Base-by-base conservation (phyloP, 2,113 vertebrate genomes). In the Stomatorhinus ivindoensis region DNA sequence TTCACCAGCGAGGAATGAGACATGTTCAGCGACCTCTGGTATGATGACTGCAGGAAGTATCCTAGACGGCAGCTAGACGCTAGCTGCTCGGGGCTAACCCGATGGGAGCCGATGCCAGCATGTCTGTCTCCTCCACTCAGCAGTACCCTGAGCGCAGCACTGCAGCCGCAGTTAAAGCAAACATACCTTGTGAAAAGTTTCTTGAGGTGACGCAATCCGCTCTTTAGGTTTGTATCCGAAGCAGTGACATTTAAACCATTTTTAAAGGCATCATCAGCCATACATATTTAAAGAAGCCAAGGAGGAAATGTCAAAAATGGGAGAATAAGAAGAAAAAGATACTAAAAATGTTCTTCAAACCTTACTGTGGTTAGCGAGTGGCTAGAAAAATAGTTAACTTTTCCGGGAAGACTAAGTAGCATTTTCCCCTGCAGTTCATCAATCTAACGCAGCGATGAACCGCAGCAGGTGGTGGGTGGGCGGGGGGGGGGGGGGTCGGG, bases 131-230 rank as follows among this genome's bases (percentile, higher is more conserved):
- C 21, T 31, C 86, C 31, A 58, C 8, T 76, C 83, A 47, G 87
- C 55, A 55, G 85, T 27, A 7, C 73, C 53, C 88, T 24, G 85
- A 83, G 21, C n/a, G 4, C 51, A 53, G 27, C 31, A 85, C 91
- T 90, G 88, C 89, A 89, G 88, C 83, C 91, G 51, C 88, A 89
- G 5, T 13, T 80, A 85, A 91, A 92, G 88, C 88, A 88, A 89
- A 88, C 65, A 88, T 90, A 90, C 80, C 85, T 35, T 50, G 88
- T 86, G 42, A 89, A 35, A 89, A 86, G 39, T 10, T 84, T 11
- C 21, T 80, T 90, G 87, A 88, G 89, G 89, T 92, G 89, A 92
- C 90, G 89, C 90, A 87, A 92, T 91, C 92, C 84, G 85, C 82
- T 87, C 86, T 76, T 91, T 86, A 89, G 73, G 61, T 46, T 76